Conservation (phyloP, 1,140 invertebrate species). For the Gerris buenoi region DNA sequence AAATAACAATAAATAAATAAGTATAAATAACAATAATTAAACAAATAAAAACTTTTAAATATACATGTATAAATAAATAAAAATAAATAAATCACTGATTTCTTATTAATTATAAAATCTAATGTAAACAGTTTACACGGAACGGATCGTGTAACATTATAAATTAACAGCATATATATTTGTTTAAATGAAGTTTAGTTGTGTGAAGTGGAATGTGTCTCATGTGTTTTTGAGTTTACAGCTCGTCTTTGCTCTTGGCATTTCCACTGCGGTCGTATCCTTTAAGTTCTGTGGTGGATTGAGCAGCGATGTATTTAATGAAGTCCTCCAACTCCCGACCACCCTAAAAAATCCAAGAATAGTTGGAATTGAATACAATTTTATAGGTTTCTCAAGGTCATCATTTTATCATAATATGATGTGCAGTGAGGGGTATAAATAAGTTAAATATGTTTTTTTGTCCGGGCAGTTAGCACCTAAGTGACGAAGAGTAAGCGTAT, state of each 20-base stretch:
- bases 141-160: background rate
- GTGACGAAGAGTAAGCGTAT: no score
- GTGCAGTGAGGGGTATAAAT: background rate
- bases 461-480: background rate
- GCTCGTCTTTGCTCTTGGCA: conserved; percentile 59
- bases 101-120: background rate
- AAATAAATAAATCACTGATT: background rate
- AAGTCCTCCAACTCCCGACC: conserved; percentile 91
- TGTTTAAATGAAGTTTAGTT: background rate
- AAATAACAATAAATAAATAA: background rate
- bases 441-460: background rate
- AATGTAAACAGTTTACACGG: background rate
- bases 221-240: conserved; percentile 36
- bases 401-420: background rate
- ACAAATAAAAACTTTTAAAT: no score
- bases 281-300: conserved; percentile 76
- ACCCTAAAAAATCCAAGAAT: conserved; percentile 32
- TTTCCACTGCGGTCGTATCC: conserved; percentile 80
- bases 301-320: conserved; percentile 87
- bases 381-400: background rate
- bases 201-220: no score
- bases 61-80: background rate
- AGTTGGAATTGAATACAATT: background rate
- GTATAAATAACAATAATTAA: background rate
- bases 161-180: background rate